Evolutionary conservation across 2,888 invertebrate species (phyloP).

Genomic region (Osedax fenrisi): DNA sequence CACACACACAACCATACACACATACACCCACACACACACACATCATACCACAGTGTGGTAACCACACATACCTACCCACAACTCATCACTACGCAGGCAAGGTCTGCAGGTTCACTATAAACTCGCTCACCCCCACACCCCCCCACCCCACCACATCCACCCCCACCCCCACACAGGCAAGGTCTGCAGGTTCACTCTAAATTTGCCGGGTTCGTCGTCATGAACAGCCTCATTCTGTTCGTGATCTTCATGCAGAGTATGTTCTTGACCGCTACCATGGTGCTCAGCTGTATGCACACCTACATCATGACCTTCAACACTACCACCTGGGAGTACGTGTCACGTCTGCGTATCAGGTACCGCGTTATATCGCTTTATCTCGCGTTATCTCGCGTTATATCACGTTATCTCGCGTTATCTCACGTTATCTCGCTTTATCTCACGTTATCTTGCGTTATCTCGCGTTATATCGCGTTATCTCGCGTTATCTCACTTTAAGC

Average conservation of each 20-base stretch:
- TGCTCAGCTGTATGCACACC: slow-evolving; percentile 45
- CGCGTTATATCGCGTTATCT: no score
- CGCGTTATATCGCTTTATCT: no score
- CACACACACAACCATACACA: no score
- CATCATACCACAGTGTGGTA: no score
- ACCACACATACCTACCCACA: no score
- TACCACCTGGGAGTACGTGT: slow-evolving; percentile 50
- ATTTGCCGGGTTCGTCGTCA: slow-evolving; percentile 17
- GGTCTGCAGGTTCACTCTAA: background rate
- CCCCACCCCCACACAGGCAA: background rate
- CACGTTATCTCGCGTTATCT: no score
- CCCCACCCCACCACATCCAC: background rate
- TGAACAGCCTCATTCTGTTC: slow-evolving; percentile 42
- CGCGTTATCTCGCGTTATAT: no score
- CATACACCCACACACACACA: no score
- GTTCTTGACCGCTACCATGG: slow-evolving; percentile 41
- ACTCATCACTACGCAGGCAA: no score
- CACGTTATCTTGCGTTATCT: no score
- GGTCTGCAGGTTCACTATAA: background rate
- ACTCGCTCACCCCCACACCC: background rate
- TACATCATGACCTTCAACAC: slow-evolving; percentile 46
- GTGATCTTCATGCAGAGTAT: slow-evolving; percentile 42
- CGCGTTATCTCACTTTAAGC: no score
- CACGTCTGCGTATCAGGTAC: slow-evolving; percentile 46
- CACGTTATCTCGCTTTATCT: no score